Evolutionary conservation across 2,797 vertebrate species (phyloP).

Genomic region (Pelobates cultripes): DNA sequence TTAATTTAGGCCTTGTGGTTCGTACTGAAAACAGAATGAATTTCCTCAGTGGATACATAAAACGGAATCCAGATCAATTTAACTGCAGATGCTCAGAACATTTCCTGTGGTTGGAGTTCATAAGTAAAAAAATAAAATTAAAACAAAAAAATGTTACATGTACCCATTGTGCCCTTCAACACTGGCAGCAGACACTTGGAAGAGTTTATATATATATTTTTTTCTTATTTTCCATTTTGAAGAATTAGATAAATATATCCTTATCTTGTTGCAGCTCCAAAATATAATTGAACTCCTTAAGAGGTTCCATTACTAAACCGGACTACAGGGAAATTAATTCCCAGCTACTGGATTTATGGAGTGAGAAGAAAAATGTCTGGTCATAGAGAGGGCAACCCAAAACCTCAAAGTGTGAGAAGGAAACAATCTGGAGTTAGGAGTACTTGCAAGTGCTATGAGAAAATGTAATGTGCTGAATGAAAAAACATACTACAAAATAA

Average conservation of each 20-base stretch:
- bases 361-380: slow-evolving; percentile 38
- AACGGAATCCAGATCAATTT: slow-evolving; percentile 35
- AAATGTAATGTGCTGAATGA: slow-evolving; percentile 41
- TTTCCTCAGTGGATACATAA: slow-evolving; percentile 45
- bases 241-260: not conserved
- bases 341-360: slow-evolving; percentile 49
- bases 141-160: not conserved
- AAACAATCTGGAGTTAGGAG: slow-evolving; percentile 36
- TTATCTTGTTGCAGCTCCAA: not conserved
- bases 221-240: not conserved
- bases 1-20: slow-evolving; percentile 53
- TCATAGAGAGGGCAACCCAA: slow-evolving; percentile 39
- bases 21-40: slow-evolving; percentile 42
- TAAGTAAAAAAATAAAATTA: slow-evolving; percentile 1
- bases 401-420: slow-evolving; percentile 50
- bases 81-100: slow-evolving; percentile 30
- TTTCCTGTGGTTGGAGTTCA: slow-evolving; percentile 48
- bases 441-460: slow-evolving; percentile 45
- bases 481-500: slow-evolving; percentile 45
- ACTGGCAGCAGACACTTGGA: not conserved
- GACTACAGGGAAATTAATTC: slow-evolving; percentile 34
- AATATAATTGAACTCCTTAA: slow-evolving; percentile 22
- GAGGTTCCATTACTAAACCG: slow-evolving; percentile 12
- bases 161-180: not conserved
- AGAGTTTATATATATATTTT: not conserved